Evolutionary conservation across 1,140 invertebrate species (phyloP).

Genomic region (Copidosoma floridanum): DNA sequence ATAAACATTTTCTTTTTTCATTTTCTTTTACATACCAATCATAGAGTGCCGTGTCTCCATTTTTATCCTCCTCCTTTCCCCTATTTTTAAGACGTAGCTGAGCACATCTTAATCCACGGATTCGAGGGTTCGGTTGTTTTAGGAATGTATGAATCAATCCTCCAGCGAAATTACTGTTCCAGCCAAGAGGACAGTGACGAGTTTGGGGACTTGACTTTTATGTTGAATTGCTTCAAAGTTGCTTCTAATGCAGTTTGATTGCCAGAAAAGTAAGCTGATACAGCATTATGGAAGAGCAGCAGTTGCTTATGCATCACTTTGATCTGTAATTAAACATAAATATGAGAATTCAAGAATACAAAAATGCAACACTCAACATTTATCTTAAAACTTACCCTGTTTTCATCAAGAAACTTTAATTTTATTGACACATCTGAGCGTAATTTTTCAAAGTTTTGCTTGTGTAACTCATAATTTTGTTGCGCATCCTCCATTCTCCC

Average conservation of each 20-base stretch:
- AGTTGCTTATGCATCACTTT: slow-evolving; percentile 99
- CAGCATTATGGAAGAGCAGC: slow-evolving; percentile 91
- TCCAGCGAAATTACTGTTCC: slow-evolving; percentile 61
- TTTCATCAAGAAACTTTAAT: slow-evolving; percentile 94
- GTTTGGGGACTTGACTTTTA: slow-evolving; percentile 78
- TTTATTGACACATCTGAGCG: slow-evolving; percentile 91
- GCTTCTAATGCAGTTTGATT: slow-evolving; percentile 90
- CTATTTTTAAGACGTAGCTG: slow-evolving; percentile 5
- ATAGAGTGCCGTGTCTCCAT: too few species aligned
- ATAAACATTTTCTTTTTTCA: slow-evolving; percentile 17
- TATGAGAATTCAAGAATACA: background rate
- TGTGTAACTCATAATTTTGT: slow-evolving; percentile 79
- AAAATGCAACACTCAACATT: background rate
- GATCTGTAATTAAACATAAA: slow-evolving; percentile 63
- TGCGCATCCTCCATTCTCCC: slow-evolving; percentile 76
- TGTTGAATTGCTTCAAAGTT: slow-evolving; percentile 95
- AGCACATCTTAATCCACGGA: slow-evolving; percentile 18
- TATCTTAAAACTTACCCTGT: slow-evolving; percentile 69
- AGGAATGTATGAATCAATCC: slow-evolving; percentile 16
- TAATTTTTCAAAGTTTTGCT: slow-evolving; percentile 87
- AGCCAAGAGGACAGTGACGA: slow-evolving; percentile 73
- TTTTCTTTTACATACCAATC: too few species aligned
- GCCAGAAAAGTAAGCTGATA: slow-evolving; percentile 94
- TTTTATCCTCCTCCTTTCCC: background rate
- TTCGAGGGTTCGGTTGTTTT: background rate